Base-by-base conservation (phyloP, 2,888 invertebrate species). In the Drosophila mimica region DNA sequence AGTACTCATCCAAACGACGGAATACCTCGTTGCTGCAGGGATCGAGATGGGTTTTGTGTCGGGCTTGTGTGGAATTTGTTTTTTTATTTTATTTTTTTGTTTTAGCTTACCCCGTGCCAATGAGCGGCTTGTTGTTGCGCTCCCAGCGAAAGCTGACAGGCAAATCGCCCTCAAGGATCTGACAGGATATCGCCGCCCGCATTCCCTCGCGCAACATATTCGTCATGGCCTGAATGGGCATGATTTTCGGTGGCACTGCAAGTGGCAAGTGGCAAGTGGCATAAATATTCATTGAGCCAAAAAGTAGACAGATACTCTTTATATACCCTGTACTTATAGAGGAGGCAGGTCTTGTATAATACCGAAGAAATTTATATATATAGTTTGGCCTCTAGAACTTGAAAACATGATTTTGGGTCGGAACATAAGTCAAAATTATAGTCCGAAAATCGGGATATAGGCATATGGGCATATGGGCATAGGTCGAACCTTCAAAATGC, bases 131-230 rank as follows among this genome's bases (percentile, higher is more conserved):
- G 54, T 96, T 97, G 92, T 98, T 97, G 93, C 98, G 96, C 91
- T 97, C 97, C 98, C 98, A 99, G 62, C 96, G 95, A 94, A 98
- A 97, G 81, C 96, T 96, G 84, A 98, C 96, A 56, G 98, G 98
- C 87, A 97, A 95, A 94, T 98, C 98, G 30, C 98, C 98, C 94
- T 98, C 97, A 92, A 97, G 95, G 92, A 98, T 97, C 94, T 97
- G 97, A 93, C 98, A 98, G 81, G 97, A 96, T 92, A 98, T 97
- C 72, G 97, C 97, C 38, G 97, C 97, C 83, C 98, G 94, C 95
- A 97, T 96, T 67, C 97, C 97, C 94, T 97, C 97, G 49, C 96
- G 94, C 74, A 97, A 94, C 92, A 97, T 94, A 92, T 96, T 96
- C 71, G 96, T 97, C 95, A 97, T 95, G 48, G 97, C 95, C 91